A percentile compares a stretch with the other conserved stretches of the same genome.
phyloP scores from a whole-genome alignment of 2,888 invertebrate species.

The Ditylenchus weischeri region DNA sequence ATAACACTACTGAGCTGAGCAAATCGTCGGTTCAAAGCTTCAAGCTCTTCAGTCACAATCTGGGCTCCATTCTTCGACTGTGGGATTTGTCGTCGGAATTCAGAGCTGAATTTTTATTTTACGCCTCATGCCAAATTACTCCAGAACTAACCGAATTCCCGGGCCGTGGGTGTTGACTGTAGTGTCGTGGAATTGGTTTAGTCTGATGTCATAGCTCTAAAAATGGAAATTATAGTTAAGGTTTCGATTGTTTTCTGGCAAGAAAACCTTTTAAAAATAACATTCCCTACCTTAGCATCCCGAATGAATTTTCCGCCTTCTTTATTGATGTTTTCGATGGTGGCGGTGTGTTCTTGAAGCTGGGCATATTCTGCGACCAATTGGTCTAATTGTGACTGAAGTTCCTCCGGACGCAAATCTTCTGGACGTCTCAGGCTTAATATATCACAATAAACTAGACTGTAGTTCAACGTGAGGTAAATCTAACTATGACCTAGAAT shows the following conservation, averaged over 20 bases:
- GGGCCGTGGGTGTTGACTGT: conserved; percentile 63
- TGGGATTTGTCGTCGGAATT: conserved; percentile 50
- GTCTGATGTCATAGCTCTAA: conserved; percentile 81
- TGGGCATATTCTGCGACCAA: conserved; percentile 76
- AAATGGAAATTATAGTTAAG: conserved; percentile 9
- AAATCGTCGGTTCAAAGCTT: conserved; percentile 58
- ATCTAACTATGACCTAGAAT: too few relatives aligned
- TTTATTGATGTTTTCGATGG: conserved; percentile 89
- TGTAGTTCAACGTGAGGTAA: too few relatives aligned
- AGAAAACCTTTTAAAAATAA: not conserved
- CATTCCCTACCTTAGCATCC: conserved; percentile 84
- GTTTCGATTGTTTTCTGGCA: not conserved
- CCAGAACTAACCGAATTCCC: conserved; percentile 28
- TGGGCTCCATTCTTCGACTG: conserved; percentile 57
- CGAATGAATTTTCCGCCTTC: conserved; percentile 91
- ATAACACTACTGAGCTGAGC: conserved; percentile 57
- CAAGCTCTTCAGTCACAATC: conserved; percentile 56
- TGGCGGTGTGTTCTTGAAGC: conserved; percentile 85
- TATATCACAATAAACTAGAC: too few relatives aligned
- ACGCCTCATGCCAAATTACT: too few relatives aligned
- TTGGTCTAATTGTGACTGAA: conserved; percentile 56
- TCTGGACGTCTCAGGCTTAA: conserved; percentile 48
- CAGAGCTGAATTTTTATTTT: conserved; percentile 3
- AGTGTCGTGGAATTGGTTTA: conserved; percentile 78
- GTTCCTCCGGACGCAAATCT: conserved; percentile 54